Evolutionary conservation across 2,888 invertebrate species (phyloP).

Genomic region (Mesorhabditis spiculigera): DNA sequence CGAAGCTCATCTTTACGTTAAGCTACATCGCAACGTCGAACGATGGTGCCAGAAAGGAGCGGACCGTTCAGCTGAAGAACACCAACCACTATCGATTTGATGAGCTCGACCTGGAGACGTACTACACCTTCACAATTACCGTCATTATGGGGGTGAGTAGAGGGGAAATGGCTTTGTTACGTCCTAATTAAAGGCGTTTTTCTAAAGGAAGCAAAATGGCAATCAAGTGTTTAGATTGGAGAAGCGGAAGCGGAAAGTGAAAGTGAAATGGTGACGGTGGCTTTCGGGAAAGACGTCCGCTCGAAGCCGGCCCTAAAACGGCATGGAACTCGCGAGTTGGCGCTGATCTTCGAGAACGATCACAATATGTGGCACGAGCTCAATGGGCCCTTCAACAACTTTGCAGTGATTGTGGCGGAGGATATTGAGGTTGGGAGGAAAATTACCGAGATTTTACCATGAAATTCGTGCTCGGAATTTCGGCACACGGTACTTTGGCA

Average conservation of each 20-base stretch:
- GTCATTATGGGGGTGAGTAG: conserved; percentile 48
- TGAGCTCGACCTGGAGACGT: conserved; percentile 46
- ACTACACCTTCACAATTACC: conserved; percentile 55
- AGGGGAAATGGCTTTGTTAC: too few species aligned
- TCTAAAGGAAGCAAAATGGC: neutral
- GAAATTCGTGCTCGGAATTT: too few species aligned
- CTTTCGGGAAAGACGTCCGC: conserved; percentile 34
- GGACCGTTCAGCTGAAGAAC: conserved; percentile 45
- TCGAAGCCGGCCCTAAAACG: conserved; percentile 39
- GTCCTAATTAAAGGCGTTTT: neutral
- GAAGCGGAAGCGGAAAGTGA: conserved; percentile 50
- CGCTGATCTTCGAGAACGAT: conserved; percentile 51
- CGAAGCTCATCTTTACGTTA: conserved; percentile 9
- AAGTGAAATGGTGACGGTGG: conserved; percentile 52
- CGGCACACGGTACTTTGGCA: too few species aligned
- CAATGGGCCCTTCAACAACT: conserved; percentile 51
- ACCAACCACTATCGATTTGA: conserved; percentile 44
- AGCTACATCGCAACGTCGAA: conserved; percentile 38
- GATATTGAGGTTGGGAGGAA: conserved; percentile 31
- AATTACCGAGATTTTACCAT: neutral
- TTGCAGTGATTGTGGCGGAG: conserved; percentile 53
- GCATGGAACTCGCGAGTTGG: conserved; percentile 48
- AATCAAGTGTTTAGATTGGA: conserved; percentile 14
- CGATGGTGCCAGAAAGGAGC: conserved; percentile 8
- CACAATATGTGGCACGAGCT: conserved; percentile 43